Base-by-base conservation (phyloP, 1,140 invertebrate genomes). In the Nixonia krombeini region DNA sequence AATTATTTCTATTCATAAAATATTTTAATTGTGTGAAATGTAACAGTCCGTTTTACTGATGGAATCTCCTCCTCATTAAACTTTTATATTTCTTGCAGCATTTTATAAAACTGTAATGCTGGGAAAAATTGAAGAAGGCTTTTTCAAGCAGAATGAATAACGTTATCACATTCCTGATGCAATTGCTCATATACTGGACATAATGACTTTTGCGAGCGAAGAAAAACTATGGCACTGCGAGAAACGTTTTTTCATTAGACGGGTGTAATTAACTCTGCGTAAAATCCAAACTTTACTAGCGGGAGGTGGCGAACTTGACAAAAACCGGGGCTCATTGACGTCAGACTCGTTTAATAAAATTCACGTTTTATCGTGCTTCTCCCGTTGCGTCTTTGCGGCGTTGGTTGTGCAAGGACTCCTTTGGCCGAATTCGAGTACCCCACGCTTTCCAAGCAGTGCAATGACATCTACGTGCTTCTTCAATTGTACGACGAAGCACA, bases 241-340 rank as follows among this genome's bases (percentile, higher is more conserved):
- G 21, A 21, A 21, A 31, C 9, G 9, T 31, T 31, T 31, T 57
- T 47, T 49, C 26, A 23, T 41, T 23, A 7, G 7, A 16, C 3
- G 9, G 13, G 10, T 59, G 41, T 28, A 59, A 59, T 59, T 59
- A 59, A 59, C 40, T 47, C 45, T 21, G 8, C 28, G 35, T 35
- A 47, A 59, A 58, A 9, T 12, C 25, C 9, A 6, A 5, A 42
- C 10, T 44, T 44, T 33, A 33, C 35, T 37, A 9, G 18, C 28
- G 13, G 28, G 21, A 2, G 9, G 2, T 25, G 18, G 0, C 13
- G 3, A 7, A 9, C 7, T 6, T 50, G 35, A 46, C 44, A 55
- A 52, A 64, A 64, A 45, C 18, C 25, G n/a, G 45, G 8, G 52
- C 50, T 51, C 31, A 31, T 64, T 47, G 4, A 47, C 31, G 9